Conservation (phyloP, 2,888 invertebrate genomes). For the Empis stercorea region DNA sequence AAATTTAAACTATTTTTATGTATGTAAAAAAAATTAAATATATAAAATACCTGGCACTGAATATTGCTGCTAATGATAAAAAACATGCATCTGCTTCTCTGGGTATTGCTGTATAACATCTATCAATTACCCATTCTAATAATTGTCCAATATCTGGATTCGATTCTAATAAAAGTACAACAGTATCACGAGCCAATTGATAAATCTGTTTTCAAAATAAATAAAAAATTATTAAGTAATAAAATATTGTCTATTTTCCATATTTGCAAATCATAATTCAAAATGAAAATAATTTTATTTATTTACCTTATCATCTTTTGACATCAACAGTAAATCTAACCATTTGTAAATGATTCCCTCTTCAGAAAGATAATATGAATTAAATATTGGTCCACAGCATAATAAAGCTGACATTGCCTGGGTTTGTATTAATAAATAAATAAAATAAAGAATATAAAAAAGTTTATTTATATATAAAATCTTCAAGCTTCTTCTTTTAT, state of each 20-base stretch:
- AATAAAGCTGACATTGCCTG: conserved; percentile 93
- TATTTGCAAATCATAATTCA: too few species aligned
- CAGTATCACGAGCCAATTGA: conserved; percentile 82
- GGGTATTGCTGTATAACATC: conserved; percentile 86
- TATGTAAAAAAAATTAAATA: too few species aligned
- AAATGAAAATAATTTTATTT: too few species aligned
- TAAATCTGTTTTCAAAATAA: conserved; percentile 53
- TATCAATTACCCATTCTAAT: conserved; percentile 95
- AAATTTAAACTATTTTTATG: too few species aligned
- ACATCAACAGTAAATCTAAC: conserved; percentile 82
- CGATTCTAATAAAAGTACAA: conserved; percentile 83
- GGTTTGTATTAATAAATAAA: conserved; percentile 19
- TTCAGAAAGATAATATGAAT: conserved; percentile 68
- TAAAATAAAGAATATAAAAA: too few species aligned
- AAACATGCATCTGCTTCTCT: conserved; percentile 95
- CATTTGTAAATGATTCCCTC: conserved; percentile 90
- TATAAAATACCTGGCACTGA: conserved; percentile 68
- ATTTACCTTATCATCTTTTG: conserved; percentile 69
- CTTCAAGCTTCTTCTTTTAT: too few species aligned
- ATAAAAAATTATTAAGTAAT: not conserved
- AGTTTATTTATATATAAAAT: too few species aligned
- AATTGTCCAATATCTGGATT: conserved; percentile 86
- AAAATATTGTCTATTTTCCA: too few species aligned
- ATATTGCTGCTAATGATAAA: conserved; percentile 87
- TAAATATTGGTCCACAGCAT: conserved; percentile 93